These are phyloP conservation scores for Pseudotriccus pelzelni DNA, from an alignment of 2,797 vertebrate species.

Conservation along the genomic window DNA sequence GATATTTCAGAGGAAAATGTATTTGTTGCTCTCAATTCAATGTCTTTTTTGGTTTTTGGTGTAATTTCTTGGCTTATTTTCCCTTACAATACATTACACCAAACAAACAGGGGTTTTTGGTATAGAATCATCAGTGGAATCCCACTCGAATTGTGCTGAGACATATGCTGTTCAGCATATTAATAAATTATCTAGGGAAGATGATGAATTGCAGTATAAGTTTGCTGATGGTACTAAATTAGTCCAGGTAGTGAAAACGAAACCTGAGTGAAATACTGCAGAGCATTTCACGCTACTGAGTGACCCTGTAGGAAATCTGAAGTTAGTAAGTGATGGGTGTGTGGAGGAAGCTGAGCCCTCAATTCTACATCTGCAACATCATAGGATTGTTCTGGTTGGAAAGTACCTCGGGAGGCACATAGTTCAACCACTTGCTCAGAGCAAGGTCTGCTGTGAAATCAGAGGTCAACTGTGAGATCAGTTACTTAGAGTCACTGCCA, in stretches of 20 bases:
- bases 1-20: not conserved
- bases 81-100: not conserved
- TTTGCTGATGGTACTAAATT: not conserved
- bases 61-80: not conserved
- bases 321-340: not conserved
- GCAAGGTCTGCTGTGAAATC: not conserved
- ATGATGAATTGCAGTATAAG: not conserved
- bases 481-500: not conserved
- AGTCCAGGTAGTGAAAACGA: not conserved
- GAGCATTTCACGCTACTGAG: not conserved
- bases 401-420: fast-evolving
- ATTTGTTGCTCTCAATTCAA: not conserved
- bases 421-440: not conserved
- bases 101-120: not conserved
- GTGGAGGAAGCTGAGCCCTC: not conserved
- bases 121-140: not conserved
- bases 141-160: not conserved
- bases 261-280: not conserved
- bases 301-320: not conserved
- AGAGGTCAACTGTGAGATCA: not conserved
- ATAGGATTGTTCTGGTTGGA: not conserved
- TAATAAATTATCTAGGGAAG: not conserved
- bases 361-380: fast-evolving
- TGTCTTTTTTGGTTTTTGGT: not conserved
- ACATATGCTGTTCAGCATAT: not conserved